Evolutionary conservation across 2,113 vertebrate genomes (phyloP), one percentile per base, ranked within the genome.

Genomic region (Indicator indicator): DNA sequence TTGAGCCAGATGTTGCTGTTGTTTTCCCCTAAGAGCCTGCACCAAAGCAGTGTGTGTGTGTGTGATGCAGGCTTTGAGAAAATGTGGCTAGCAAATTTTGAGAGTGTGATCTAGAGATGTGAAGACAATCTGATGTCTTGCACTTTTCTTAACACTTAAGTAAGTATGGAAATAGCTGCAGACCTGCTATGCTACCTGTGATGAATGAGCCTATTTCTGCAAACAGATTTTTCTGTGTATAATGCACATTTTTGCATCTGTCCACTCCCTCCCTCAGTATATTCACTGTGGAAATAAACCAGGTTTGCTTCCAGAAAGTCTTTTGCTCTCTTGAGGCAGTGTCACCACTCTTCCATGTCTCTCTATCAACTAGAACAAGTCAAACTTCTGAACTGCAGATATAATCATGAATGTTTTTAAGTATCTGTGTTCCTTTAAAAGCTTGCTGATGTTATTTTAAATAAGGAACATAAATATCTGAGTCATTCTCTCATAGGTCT

Each of bases 1-100:
- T 76, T 85, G 93, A 96, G 87, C 86, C 95, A 97, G 97, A 96
- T 97, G 95, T 94, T 76, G 40, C 2, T 26, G 50, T 2, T 21
- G 58, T 69, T 55, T 86, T 85, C 16, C 55, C 32, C 23, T 46
- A 30, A 54, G 15, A 92, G 69, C 86, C 87, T 92, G 64, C 13
- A 50, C 91, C 88, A 91, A 44, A 16, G 42, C 42, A 44, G 42
- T 16, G 15, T 44, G 42, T 16, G 15, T 44, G 42, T 16, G 42
- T 16, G 42, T 44, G 42, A 44, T 44, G 42, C 42, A 44, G 42
- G 42, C 42, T 44, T 16, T 44, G 42, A 44, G 42, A 44, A 44
- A 16, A 44, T 44, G 14, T 44, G 42, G 78, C 92, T 88, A 80
- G 90, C 84, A 96, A 27, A 75, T 92, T 55, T 26, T 92, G 88